Conservation (phyloP, 2,113 vertebrate genomes). For the Hydrolagus affinis region DNA sequence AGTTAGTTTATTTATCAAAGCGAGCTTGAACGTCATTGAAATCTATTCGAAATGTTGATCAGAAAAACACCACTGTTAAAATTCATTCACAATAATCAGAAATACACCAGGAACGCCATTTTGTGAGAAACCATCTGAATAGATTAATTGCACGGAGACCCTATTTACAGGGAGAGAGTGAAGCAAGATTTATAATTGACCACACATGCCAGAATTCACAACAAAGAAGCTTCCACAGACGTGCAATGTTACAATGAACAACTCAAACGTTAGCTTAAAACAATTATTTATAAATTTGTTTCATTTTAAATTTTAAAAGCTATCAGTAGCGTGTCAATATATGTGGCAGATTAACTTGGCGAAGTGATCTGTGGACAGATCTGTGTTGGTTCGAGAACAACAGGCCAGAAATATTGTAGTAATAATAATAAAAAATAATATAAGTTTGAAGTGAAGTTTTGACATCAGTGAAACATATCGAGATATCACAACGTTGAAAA, state of each 20-base stretch:
- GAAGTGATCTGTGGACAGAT: background rate
- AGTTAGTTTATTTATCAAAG: background rate
- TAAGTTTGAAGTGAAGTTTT: background rate
- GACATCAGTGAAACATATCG: background rate
- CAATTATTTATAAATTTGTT: background rate
- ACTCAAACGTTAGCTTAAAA: background rate
- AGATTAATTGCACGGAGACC: background rate
- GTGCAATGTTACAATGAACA: background rate
- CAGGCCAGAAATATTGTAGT: background rate
- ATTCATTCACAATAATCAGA: background rate
- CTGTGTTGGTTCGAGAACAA: background rate
- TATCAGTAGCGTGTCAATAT: background rate
- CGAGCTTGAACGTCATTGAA: background rate
- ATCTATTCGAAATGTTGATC: background rate
- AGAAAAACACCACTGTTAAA: background rate
- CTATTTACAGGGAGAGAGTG: background rate
- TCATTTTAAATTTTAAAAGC: background rate
- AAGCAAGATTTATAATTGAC: background rate
- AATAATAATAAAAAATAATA: no score
- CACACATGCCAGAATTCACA: background rate
- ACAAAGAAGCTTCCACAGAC: background rate
- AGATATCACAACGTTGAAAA: background rate
- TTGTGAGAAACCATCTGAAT: conserved; percentile 6
- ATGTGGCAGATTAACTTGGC: background rate
- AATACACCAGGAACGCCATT: conserved; percentile 13